Evolutionary conservation across 2,888 invertebrate species (phyloP).

Genomic region (Polydrusus tereticollis): DNA sequence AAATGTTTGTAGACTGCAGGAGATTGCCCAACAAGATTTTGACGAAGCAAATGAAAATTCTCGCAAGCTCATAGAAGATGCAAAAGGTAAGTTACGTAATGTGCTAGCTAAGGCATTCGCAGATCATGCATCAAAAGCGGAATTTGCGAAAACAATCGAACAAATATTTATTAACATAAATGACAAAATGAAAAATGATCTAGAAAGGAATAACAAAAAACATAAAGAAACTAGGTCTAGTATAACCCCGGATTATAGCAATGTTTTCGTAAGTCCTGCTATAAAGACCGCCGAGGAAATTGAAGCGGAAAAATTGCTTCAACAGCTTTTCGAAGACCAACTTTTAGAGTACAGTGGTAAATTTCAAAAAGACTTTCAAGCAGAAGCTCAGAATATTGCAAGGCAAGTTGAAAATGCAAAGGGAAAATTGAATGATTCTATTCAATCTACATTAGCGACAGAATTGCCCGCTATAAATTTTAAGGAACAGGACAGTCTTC

Average conservation of each 20-base stretch:
- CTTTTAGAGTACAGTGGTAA: conserved; percentile 28
- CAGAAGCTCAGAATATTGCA: background rate
- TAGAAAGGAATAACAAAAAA: background rate
- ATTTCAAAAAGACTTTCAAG: conserved; percentile 23
- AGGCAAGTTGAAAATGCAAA: conserved; percentile 13
- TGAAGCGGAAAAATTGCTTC: conserved; percentile 32
- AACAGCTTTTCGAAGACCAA: conserved; percentile 34
- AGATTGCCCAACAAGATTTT: conserved; percentile 36
- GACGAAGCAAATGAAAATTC: conserved; percentile 4
- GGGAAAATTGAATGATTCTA: background rate
- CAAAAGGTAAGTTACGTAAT: conserved; percentile 29
- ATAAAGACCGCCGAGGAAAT: conserved; percentile 37
- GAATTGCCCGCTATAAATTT: background rate
- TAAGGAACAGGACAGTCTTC: background rate
- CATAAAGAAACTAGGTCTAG: background rate
- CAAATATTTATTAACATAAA: conserved; percentile 25
- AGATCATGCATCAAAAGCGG: conserved; percentile 3
- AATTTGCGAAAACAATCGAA: conserved; percentile 20
- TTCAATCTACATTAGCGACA: background rate
- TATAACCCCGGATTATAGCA: conserved; percentile 10
- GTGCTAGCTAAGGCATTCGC: conserved; percentile 21
- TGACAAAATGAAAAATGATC: conserved; percentile 33
- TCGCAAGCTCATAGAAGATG: conserved; percentile 24
- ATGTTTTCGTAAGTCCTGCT: conserved; percentile 29
- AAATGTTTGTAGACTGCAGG: conserved; percentile 24